Base-by-base conservation (phyloP, 2,797 vertebrate genomes). In the Brachyrhaphis roseni region DNA sequence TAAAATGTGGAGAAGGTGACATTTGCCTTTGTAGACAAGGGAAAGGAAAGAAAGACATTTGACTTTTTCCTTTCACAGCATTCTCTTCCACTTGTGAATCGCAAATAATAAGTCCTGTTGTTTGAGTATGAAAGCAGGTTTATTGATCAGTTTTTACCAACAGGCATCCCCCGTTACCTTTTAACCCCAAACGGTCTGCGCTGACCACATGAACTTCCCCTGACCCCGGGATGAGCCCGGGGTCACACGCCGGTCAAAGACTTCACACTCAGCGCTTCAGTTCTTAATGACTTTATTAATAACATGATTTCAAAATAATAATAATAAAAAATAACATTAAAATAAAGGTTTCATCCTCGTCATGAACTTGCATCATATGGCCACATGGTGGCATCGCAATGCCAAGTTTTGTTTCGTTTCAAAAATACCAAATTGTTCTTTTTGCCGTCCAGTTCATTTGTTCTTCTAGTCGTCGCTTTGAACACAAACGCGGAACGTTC, bases 231-330 rank as follows among this genome's bases (percentile, higher is more conserved):
- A 16, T 49, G 55, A 34, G 8, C 64, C 78, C 43, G 20, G 92
- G 92, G 93, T 94, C 92, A 88, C 64, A 5, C 83, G 2, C 49
- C 72, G 87, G 90, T 82, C 89, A 95, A 76, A 53, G 82, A 91
- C n/a, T 0, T 47, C 83, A 88, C 70, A 82, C 31, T 75, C 83
- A 87, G 95, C 95, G 95, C 94, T 96, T 96, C 95, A 95, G 94
- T 96, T 96, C 95, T 96, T 95, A 92, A 95, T 95, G 95, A 96
- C 94, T 96, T 96, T 96, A 96, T 96, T 96, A 94, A 95, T 95
- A 95, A 95, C 95, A 95, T 96, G 94, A 95, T 95, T 95, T 95
- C 78, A 91, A 94, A 95, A 96, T 93, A 94, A 47, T 18, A 53
- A 53, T 10, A 53, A 57, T 28, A 28, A 96, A 95, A 96, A 95